phyloP scores from a whole-genome alignment of 92 coral and sea anemone species.

The Bergia sp. region DNA sequence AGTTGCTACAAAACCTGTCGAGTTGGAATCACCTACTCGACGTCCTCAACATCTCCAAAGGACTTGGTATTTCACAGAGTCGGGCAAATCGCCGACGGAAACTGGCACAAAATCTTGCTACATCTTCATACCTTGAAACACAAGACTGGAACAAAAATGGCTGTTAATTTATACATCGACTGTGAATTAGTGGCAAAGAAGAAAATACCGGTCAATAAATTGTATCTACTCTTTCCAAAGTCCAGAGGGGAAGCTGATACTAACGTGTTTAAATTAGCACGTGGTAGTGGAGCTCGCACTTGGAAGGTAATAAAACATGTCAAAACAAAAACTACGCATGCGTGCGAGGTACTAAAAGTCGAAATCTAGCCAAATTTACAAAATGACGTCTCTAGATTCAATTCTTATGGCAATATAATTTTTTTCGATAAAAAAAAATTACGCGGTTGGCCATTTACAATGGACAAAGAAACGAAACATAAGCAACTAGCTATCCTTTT shows the following conservation, averaged over 20 bases:
- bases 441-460: too few species aligned
- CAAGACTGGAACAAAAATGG: slow-evolving; percentile 49
- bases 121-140: slow-evolving; percentile 60
- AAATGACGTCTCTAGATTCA: too few species aligned
- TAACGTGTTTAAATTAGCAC: slow-evolving; percentile 71
- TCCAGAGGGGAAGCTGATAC: slow-evolving; percentile 43
- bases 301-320: slow-evolving; percentile 16
- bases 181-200: slow-evolving; percentile 72
- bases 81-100: slow-evolving; percentile 69
- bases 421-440: too few species aligned
- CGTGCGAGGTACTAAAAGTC: too few species aligned
- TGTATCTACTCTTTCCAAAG: slow-evolving; percentile 64
- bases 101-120: slow-evolving; percentile 86
- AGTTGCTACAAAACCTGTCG: slow-evolving; percentile 80
- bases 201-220: slow-evolving; percentile 44
- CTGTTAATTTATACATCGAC: slow-evolving; percentile 71
- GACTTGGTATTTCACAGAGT: slow-evolving; percentile 64
- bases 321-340: too few species aligned
- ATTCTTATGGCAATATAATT: too few species aligned
- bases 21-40: slow-evolving; percentile 70
- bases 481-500: too few species aligned
- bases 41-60: slow-evolving; percentile 47
- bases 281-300: slow-evolving; percentile 43
- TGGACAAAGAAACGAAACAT: too few species aligned
- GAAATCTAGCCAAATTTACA: too few species aligned